Evolutionary conservation across 1,140 invertebrate species (phyloP).

Genomic region (Octopus bimaculoides): DNA sequence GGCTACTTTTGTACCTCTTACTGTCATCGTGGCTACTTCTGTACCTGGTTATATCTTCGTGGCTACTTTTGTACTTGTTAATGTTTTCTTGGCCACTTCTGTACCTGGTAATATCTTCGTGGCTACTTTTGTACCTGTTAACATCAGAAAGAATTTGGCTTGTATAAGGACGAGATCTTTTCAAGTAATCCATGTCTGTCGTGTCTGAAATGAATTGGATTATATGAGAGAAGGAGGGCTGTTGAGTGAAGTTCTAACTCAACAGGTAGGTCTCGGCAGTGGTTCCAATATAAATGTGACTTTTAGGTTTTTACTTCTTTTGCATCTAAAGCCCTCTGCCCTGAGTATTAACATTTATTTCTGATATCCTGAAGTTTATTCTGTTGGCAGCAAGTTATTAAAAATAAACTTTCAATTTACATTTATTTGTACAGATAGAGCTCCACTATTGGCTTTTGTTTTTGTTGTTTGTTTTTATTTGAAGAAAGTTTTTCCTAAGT

Average conservation of each 20-base stretch:
- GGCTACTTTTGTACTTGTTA: constrained; percentile 47
- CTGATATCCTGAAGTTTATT: too few relatives aligned
- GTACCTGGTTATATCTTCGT: constrained; percentile 33
- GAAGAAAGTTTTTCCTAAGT: too few relatives aligned
- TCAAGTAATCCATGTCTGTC: constrained; percentile 5
- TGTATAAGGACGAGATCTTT: not conserved
- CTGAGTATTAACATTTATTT: too few relatives aligned
- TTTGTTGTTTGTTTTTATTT: too few relatives aligned
- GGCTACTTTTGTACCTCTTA: not conserved
- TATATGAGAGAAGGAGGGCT: not conserved
- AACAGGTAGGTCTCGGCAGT: not conserved
- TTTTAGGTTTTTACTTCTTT: too few relatives aligned
- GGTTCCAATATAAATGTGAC: too few relatives aligned
- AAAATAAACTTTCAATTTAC: too few relatives aligned
- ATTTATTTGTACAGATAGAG: too few relatives aligned
- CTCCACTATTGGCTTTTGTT: too few relatives aligned
- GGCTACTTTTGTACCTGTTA: not conserved
- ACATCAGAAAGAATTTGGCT: not conserved
- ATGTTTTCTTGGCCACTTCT: not conserved
- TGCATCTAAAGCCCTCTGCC: too few relatives aligned
- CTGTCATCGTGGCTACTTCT: not conserved
- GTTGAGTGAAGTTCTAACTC: not conserved
- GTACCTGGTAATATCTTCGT: not conserved
- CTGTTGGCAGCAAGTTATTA: too few relatives aligned
- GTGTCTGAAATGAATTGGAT: not conserved